Evolutionary conservation across 2,888 invertebrate genomes (phyloP).

Genomic region (Pedicia rivosa): DNA sequence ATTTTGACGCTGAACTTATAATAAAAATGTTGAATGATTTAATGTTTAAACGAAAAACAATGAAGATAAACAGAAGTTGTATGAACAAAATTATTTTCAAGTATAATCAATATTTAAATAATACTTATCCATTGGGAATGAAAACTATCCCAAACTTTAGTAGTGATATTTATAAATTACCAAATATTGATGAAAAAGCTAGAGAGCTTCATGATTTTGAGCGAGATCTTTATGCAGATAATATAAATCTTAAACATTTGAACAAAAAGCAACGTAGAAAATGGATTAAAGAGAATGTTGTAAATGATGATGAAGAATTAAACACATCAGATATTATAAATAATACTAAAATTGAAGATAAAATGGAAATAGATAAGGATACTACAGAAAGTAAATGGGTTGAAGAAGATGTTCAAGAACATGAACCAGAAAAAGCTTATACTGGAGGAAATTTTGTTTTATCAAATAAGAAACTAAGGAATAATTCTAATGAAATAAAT

Average conservation of each 20-base stretch:
- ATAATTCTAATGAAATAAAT: not conserved
- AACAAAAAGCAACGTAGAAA: constrained; percentile 26
- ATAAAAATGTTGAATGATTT: constrained; percentile 35
- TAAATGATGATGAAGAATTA: constrained; percentile 3
- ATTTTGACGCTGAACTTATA: constrained; percentile 42
- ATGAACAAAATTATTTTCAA: constrained; percentile 35
- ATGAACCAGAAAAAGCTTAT: constrained; percentile 11
- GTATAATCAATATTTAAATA: constrained; percentile 27
- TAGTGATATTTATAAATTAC: no score
- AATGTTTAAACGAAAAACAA: constrained; percentile 34
- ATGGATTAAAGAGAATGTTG: constrained; percentile 1
- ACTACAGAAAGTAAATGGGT: constrained; percentile 17
- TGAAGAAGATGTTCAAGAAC: constrained; percentile 15
- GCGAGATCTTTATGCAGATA: constrained; percentile 28
- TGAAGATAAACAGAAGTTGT: constrained; percentile 38
- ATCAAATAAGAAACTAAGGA: not conserved
- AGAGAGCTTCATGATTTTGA: constrained; percentile 35
- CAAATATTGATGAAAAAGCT: constrained; percentile 24
- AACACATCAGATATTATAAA: constrained; percentile 8
- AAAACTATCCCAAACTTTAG: no score
- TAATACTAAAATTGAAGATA: constrained; percentile 10
- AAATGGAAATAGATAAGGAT: constrained; percentile 11
- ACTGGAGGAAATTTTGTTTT: constrained; percentile 16
- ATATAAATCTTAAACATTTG: constrained; percentile 29
- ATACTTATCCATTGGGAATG: constrained; percentile 56